Conservation (phyloP, 1,140 invertebrate genomes). For the Drosophila kanapiae region DNA sequence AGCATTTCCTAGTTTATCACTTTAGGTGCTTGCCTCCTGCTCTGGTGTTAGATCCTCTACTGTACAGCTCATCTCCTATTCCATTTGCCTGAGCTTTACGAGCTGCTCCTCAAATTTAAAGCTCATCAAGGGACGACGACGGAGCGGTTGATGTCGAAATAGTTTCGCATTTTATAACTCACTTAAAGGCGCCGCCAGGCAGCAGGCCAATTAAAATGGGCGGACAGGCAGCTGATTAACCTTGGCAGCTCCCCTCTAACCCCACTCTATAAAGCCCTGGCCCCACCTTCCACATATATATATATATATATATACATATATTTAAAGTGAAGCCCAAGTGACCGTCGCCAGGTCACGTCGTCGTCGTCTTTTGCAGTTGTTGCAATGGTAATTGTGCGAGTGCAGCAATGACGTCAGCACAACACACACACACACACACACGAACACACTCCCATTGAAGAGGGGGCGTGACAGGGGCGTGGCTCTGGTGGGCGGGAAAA, state of each 20-base stretch:
- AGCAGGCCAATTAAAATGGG: conserved; percentile 78
- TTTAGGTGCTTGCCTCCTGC: not conserved
- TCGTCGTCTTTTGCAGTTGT: conserved; percentile 42
- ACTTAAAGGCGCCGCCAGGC: conserved; percentile 65
- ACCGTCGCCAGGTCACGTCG: conserved; percentile 75
- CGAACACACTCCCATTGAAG: conserved; percentile 6
- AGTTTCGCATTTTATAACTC: conserved; percentile 81
- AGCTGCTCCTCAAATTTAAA: conserved; percentile 73
- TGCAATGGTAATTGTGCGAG: conserved; percentile 79
- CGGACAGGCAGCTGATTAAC: conserved; percentile 75
- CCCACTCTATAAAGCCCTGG: not conserved
- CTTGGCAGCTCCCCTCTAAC: conserved; percentile 49
- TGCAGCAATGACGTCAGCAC: conserved; percentile 78
- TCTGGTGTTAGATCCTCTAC: conserved; percentile 1
- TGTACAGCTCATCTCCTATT: conserved; percentile 66
- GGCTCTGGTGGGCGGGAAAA: conserved; percentile 47
- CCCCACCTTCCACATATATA: not conserved
- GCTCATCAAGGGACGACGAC: conserved; percentile 60
- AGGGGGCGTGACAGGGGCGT: conserved; percentile 6
- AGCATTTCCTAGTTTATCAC: conserved; percentile 36
- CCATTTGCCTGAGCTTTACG: conserved; percentile 69
- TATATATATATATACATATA: conserved; percentile 31
- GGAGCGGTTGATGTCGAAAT: conserved; percentile 53
- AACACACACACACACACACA: conserved; percentile 28
- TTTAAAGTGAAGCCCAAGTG: conserved; percentile 65